Conservation (phyloP, 2,797 vertebrate genomes). For the Pogonophryne albipinna region DNA sequence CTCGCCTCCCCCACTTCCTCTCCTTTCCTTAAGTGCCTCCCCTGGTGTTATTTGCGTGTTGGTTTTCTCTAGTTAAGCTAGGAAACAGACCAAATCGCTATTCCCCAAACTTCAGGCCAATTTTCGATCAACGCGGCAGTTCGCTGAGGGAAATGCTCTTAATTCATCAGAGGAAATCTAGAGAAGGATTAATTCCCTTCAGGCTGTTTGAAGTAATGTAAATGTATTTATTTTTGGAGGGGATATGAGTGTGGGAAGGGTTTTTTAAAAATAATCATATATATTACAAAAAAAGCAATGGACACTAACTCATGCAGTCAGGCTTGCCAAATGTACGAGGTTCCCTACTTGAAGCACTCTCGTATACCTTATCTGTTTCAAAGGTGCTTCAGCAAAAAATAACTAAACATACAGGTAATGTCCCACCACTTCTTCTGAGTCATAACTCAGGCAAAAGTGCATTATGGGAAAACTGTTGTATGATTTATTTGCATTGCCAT, state of each 20-base stretch:
- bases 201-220: constrained; percentile 74
- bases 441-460: too few relatives aligned
- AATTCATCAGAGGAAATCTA: constrained; percentile 72
- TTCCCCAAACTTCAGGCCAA: constrained; percentile 82
- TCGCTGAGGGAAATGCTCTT: constrained; percentile 68
- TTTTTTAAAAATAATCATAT: constrained; percentile 1
- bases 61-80: constrained; percentile 81
- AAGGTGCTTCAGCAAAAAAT: background rate
- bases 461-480: too few relatives aligned
- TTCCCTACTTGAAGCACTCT: background rate
- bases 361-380: background rate
- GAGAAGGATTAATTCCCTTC: constrained; percentile 54
- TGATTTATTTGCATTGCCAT: background rate
- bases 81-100: constrained; percentile 81
- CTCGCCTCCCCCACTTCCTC: constrained; percentile 45
- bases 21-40: constrained; percentile 80
- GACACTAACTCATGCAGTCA: background rate
- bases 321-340: background rate
- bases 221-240: constrained; percentile 73
- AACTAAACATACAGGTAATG: background rate
- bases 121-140: constrained; percentile 72
- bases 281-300: background rate
- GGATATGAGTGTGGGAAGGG: background rate
- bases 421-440: background rate
- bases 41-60: constrained; percentile 83